Base-by-base conservation (phyloP, 1,140 invertebrate genomes). In the Nephotettix cincticeps region DNA sequence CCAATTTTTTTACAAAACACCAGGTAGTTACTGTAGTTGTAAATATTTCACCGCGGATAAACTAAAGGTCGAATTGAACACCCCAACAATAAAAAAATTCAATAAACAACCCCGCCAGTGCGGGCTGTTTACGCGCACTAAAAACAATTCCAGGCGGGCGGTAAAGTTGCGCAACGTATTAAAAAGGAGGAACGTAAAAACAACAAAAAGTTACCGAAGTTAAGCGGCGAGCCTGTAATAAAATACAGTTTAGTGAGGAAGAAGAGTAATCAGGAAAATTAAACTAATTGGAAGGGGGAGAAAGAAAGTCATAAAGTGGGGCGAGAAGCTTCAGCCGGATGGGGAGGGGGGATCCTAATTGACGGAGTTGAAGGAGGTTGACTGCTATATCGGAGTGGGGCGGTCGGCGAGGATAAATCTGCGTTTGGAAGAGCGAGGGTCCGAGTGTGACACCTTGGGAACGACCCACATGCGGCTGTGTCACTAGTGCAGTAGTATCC, bases 281-380 rank as follows among this genome's bases (percentile, higher is more conserved):
- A 61, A 61, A 61, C 56, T 61, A 61, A 61, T 61, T 61, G 56
- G 56, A 51, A n/a, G 47, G 14, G n/a, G 25, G 56, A 29, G 27
- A 61, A 61, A 61, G 56, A 61, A 61, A 25, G 56, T 61, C 27
- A 29, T 61, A 61, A 61, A 61, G 56, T 27, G 23, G 56, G 4
- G 9, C 3, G 47, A 6, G 21, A 51, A n/a, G 47, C 4, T 4
- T 14, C 32, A 36, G 32, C 4, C 45, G 25, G 45, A 58, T 27
- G 19, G 36, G 36, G 56, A 58, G 45, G 47, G 66, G 66, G 17
- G 66, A 68, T 68, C 66, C 66, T 68, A 68, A 68, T 68, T 68
- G 66, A 68, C 43, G 19, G 13, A 68, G 43, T 47, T 25, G 13
- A 36, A 68, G 66, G 21, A 19, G 66, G 23, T 68, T 68, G 66